Percentiles rank a stretch among this genome's conserved stretches.
Evolutionary conservation across 2,888 invertebrate species (phyloP).

Genomic region (Chesias legatella): DNA sequence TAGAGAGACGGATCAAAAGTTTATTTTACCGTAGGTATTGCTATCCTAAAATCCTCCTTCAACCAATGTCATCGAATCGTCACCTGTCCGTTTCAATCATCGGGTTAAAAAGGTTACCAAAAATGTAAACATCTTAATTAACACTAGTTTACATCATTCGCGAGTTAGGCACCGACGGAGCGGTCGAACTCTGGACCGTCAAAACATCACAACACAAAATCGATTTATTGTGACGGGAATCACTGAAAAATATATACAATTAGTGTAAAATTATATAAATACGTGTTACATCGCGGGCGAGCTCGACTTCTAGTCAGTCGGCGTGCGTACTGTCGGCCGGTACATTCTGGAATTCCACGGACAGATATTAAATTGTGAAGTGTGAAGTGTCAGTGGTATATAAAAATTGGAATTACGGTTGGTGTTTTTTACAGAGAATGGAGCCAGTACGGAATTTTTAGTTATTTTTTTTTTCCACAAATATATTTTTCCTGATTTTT

Average conservation of each 20-base stretch:
- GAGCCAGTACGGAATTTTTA: slow-evolving; percentile 61
- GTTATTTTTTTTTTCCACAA: slow-evolving; percentile 37
- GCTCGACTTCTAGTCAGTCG: slow-evolving; percentile 49
- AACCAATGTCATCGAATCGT: slow-evolving; percentile 16
- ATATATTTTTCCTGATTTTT: background rate
- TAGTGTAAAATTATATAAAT: slow-evolving; percentile 64
- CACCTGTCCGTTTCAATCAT: slow-evolving; percentile 27
- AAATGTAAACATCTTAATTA: slow-evolving; percentile 11
- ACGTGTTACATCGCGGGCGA: slow-evolving; percentile 40
- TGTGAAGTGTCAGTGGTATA: slow-evolving; percentile 65
- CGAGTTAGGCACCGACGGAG: slow-evolving; percentile 6
- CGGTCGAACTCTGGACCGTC: slow-evolving; percentile 20
- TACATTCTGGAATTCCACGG: slow-evolving; percentile 50
- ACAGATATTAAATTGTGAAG: slow-evolving; percentile 44
- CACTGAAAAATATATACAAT: slow-evolving; percentile 56
- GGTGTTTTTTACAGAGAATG: slow-evolving; percentile 58
- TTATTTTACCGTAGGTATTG: no score
- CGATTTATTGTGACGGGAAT: slow-evolving; percentile 44
- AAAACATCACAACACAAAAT: slow-evolving; percentile 34
- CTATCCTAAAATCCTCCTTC: background rate
- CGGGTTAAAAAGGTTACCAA: slow-evolving; percentile 20
- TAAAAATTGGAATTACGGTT: slow-evolving; percentile 54
- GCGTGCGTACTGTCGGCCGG: slow-evolving; percentile 56
- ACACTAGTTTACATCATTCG: background rate
- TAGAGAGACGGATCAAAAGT: no score